Evolutionary conservation across 2,888 invertebrate species (phyloP).

Genomic region (Phaedon cochleariae): DNA sequence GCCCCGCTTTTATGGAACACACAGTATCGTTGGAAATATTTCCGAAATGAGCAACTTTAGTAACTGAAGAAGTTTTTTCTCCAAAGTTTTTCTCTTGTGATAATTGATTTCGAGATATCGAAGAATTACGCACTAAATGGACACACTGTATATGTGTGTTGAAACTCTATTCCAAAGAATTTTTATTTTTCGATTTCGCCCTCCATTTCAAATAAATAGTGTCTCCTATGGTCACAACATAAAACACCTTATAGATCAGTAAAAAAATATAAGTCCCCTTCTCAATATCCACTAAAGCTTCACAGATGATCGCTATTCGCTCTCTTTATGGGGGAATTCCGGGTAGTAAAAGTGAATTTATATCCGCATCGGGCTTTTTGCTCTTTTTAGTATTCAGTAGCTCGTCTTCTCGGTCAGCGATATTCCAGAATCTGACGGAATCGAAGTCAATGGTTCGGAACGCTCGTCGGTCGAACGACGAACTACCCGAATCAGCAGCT

Average conservation of each 20-base stretch:
- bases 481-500: constrained; percentile 31
- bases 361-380: constrained; percentile 24
- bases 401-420: constrained; percentile 32
- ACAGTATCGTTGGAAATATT: too few relatives aligned
- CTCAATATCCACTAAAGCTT: background rate
- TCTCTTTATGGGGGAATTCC: constrained; percentile 9
- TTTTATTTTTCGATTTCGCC: too few relatives aligned
- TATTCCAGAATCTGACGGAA: constrained; percentile 27
- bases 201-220: too few relatives aligned
- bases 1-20: too few relatives aligned
- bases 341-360: constrained; percentile 27
- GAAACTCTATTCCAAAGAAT: too few relatives aligned
- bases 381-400: constrained; percentile 36
- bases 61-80: too few relatives aligned
- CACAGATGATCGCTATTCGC: background rate
- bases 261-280: constrained; percentile 4
- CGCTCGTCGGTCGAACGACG: constrained; percentile 31
- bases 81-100: too few relatives aligned
- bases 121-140: too few relatives aligned
- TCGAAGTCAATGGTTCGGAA: constrained; percentile 35
- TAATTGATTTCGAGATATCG: too few relatives aligned
- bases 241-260: background rate
- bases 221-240: background rate
- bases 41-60: too few relatives aligned
- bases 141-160: too few relatives aligned